Evolutionary conservation across 2,113 vertebrate species (phyloP).

Genomic region (Prunella himalayana): DNA sequence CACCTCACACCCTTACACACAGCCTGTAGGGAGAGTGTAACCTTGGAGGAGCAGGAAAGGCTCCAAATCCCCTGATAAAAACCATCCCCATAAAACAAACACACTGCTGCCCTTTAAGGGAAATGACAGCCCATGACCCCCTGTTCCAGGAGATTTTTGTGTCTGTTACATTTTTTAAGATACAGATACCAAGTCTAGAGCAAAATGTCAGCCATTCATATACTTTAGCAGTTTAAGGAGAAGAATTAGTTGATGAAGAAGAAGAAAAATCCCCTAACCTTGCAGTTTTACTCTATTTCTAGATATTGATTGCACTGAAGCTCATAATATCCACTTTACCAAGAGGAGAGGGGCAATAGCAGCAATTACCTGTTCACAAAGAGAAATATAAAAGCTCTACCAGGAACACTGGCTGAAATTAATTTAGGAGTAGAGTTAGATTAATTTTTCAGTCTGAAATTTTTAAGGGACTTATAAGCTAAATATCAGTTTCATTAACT

Average conservation of each 20-base stretch:
- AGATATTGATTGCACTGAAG: neutral
- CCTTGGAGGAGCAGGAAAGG: neutral
- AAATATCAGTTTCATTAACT: neutral
- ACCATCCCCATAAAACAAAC: neutral
- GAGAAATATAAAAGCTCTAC: neutral
- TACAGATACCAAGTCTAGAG: neutral
- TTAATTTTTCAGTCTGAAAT: neutral
- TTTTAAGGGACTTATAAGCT: neutral
- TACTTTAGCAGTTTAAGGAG: neutral
- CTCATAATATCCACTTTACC: neutral
- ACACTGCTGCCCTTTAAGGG: neutral
- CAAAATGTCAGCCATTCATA: slow-evolving; percentile 44
- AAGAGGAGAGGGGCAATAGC: neutral
- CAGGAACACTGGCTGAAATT: neutral
- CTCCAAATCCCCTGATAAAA: neutral
- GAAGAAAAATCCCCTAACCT: neutral
- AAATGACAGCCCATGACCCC: neutral
- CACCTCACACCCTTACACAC: neutral
- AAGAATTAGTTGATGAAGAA: slow-evolving; percentile 6
- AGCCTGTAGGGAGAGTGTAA: neutral
- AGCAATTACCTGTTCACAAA: slow-evolving; percentile 14
- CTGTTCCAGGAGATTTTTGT: neutral
- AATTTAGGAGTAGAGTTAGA: neutral
- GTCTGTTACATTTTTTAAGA: neutral
- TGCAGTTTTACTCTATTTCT: slow-evolving; percentile 17